Conservation (phyloP, 30 jellyfish, hydroid and myxozoan species). For the Aurelia aurita complex sp. Pacific region DNA sequence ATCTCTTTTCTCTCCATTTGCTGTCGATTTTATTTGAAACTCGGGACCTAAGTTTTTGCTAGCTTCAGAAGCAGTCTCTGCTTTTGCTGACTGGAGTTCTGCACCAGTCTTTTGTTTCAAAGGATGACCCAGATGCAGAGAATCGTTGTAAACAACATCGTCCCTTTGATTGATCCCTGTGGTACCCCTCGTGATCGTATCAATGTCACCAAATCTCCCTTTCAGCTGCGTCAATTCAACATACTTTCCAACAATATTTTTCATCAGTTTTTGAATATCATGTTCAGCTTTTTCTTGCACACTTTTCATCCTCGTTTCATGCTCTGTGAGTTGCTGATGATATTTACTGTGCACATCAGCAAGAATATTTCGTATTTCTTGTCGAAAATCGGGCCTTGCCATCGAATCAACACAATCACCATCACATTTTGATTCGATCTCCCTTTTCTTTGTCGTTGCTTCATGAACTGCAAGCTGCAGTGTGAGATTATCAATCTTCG, state of each 20-base stretch:
- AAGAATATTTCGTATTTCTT: slow-evolving; percentile 73
- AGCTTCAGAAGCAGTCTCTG: not conserved
- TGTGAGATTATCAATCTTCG: slow-evolving; percentile 38
- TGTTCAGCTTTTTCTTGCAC: slow-evolving; percentile 92
- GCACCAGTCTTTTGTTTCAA: not conserved
- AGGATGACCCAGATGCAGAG: not conserved
- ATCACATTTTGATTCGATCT: not conserved
- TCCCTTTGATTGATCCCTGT: not conserved
- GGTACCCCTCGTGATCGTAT: not conserved
- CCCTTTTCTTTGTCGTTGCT: slow-evolving; percentile 27
- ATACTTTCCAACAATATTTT: slow-evolving; percentile 76
- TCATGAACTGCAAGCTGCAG: slow-evolving; percentile 23
- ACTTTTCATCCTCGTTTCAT: slow-evolving; percentile 67
- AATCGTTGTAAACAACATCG: not conserved
- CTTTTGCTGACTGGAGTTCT: not conserved
- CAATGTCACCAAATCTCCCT: slow-evolving; percentile 17
- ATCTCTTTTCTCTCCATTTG: not conserved
- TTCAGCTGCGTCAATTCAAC: slow-evolving; percentile 56
- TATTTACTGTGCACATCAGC: slow-evolving; percentile 85
- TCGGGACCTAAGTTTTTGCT: not conserved
- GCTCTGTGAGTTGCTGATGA: slow-evolving; percentile 76
- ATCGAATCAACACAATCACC: not conserved
- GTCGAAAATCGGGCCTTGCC: slow-evolving; percentile 44
- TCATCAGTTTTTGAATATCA: slow-evolving; percentile 87
- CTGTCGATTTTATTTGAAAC: not conserved